phyloP scores from a whole-genome alignment of 2,888 invertebrate species.

The Laspeyria flexula region DNA sequence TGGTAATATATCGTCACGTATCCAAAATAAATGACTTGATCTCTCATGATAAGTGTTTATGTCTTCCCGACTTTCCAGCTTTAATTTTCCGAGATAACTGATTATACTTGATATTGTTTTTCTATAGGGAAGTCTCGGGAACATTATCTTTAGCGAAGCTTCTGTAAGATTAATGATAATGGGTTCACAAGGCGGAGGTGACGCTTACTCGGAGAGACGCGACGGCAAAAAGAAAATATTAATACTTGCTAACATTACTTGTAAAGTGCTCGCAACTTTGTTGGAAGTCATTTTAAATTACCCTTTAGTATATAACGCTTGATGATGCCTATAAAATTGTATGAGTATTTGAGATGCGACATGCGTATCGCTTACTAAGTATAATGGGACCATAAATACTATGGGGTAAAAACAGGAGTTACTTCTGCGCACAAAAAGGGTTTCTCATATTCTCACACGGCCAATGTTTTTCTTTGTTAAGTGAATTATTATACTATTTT shows the following conservation, averaged over 20 bases:
- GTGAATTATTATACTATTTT: too few species aligned
- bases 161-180: slow-evolving; percentile 78
- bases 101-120: slow-evolving; percentile 68
- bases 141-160: slow-evolving; percentile 73
- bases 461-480: too few species aligned
- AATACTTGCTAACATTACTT: slow-evolving; percentile 56
- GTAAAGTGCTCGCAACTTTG: slow-evolving; percentile 45
- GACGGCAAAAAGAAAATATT: slow-evolving; percentile 63
- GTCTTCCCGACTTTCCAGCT: slow-evolving; percentile 37
- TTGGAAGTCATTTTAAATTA: slow-evolving; percentile 13
- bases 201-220: slow-evolving; percentile 56
- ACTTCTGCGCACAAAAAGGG: too few species aligned
- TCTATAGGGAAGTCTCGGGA: slow-evolving; percentile 64
- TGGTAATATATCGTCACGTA: slow-evolving; percentile 31
- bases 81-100: slow-evolving; percentile 57
- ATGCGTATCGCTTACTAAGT: background rate
- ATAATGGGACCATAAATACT: background rate
- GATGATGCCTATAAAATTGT: background rate
- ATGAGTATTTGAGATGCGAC: background rate
- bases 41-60: slow-evolving; percentile 40
- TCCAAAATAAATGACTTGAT: slow-evolving; percentile 36
- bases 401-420: too few species aligned
- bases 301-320: background rate
- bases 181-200: slow-evolving; percentile 72
- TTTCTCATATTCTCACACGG: too few species aligned